These are phyloP conservation scores for Drosophila helvetica DNA, from an alignment of 2,888 invertebrate species.

Conservation along the genomic window DNA sequence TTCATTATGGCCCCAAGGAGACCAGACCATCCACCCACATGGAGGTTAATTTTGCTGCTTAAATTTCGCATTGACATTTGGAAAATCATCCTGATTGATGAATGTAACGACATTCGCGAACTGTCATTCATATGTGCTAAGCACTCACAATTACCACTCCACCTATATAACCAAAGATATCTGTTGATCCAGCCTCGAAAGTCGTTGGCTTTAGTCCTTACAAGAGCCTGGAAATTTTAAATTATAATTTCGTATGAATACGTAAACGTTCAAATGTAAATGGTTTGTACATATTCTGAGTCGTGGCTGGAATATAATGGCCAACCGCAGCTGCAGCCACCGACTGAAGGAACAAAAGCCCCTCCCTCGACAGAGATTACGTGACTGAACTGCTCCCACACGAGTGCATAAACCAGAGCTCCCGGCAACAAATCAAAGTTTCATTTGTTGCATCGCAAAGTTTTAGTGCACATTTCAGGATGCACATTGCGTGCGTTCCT, in stretches of 20 bases:
- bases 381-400: conserved; percentile 53
- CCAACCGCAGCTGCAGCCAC: conserved; percentile 4
- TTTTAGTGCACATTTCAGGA: conserved; percentile 58
- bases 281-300: conserved; percentile 13
- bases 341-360: conserved; percentile 3
- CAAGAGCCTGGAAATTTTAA: neutral
- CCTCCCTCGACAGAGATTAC: conserved; percentile 47
- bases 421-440: conserved; percentile 66
- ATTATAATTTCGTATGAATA: neutral
- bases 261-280: neutral
- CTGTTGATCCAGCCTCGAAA: too few relatives aligned
- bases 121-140: neutral
- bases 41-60: conserved; percentile 1
- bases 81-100: conserved; percentile 1
- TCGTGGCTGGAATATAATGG: conserved; percentile 37
- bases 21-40: neutral
- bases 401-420: conserved; percentile 42
- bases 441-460: conserved; percentile 69
- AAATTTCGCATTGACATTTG: conserved; percentile 2
- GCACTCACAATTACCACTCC: neutral
- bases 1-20: conserved; percentile 38
- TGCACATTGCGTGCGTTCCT: conserved; percentile 60
- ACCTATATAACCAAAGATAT: neutral
- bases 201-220: neutral
- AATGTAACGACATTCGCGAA: neutral